Conservation (phyloP, 1,140 invertebrate species). For the Calephelis nemesis region DNA sequence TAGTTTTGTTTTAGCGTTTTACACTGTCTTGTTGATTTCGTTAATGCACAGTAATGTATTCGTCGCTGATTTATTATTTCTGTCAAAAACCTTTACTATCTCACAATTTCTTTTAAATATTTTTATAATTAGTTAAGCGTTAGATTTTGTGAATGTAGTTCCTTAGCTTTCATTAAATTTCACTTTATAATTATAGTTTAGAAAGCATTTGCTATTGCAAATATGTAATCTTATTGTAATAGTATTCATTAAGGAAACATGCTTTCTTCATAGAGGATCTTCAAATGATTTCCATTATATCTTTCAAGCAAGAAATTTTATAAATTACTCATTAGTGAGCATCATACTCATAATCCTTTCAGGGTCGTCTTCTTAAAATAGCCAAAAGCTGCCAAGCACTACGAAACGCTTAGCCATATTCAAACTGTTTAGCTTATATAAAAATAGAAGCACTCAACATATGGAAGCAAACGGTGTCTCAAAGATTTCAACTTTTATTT, state of each 20-base stretch:
- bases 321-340: not conserved
- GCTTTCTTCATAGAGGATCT: no score
- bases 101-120: no score
- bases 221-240: no score
- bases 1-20: slow-evolving; percentile 36
- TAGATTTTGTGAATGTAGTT: no score
- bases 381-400: slow-evolving; percentile 46
- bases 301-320: slow-evolving; percentile 1
- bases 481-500: slow-evolving; percentile 47
- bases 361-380: slow-evolving; percentile 53
- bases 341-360: slow-evolving; percentile 47
- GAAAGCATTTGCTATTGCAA: no score
- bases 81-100: not conserved
- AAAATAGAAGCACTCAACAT: slow-evolving; percentile 62
- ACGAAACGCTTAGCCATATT: slow-evolving; percentile 57
- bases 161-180: no score
- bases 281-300: not conserved
- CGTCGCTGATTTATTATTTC: slow-evolving; percentile 7
- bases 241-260: no score
- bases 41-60: slow-evolving; percentile 20
- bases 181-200: no score
- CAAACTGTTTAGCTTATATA: slow-evolving; percentile 58
- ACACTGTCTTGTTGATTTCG: slow-evolving; percentile 25
- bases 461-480: slow-evolving; percentile 35
- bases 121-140: not conserved